A percentile compares a stretch with the other conserved stretches of the same genome.
phyloP scores from a whole-genome alignment of 2,113 vertebrate genomes.

The Carassius gibelio region DNA sequence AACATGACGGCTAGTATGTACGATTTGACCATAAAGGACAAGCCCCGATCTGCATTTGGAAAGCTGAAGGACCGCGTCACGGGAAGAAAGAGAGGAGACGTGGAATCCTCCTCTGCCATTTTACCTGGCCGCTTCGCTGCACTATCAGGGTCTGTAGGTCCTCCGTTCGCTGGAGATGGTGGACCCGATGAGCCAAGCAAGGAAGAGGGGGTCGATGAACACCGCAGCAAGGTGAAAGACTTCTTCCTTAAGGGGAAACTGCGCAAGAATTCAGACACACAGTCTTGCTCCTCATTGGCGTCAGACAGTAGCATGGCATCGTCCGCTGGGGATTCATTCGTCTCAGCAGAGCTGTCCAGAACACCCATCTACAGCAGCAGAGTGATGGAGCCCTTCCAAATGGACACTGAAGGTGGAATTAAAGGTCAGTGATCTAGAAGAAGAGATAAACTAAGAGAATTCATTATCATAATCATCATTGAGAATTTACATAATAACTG shows the following conservation, averaged over 20 bases:
- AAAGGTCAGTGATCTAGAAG: constrained; percentile 65
- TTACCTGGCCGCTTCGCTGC: constrained; percentile 83
- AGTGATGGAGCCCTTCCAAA: constrained; percentile 75
- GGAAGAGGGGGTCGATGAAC: constrained; percentile 76
- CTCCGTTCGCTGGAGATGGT: constrained; percentile 66
- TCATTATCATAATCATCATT: no score
- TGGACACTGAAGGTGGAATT: constrained; percentile 69
- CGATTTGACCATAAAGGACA: constrained; percentile 92
- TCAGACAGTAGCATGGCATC: constrained; percentile 91
- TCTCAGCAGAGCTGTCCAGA: constrained; percentile 74
- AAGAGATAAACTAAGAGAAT: no score
- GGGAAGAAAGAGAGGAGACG: constrained; percentile 83
- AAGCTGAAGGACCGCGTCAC: constrained; percentile 94
- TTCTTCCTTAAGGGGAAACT: constrained; percentile 88
- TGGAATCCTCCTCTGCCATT: constrained; percentile 94
- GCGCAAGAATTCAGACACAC: constrained; percentile 85
- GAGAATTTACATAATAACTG: no score
- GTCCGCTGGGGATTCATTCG: constrained; percentile 78
- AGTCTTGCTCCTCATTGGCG: constrained; percentile 89
- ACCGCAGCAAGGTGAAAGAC: constrained; percentile 81
- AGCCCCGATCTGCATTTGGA: constrained; percentile 88
- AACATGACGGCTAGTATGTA: constrained; percentile 98
- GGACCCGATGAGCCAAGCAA: constrained; percentile 69
- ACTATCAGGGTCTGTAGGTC: constrained; percentile 67
- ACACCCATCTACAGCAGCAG: constrained; percentile 83